phyloP scores from a whole-genome alignment of 1,140 invertebrate genomes.

The Diuraphis noxia region DNA sequence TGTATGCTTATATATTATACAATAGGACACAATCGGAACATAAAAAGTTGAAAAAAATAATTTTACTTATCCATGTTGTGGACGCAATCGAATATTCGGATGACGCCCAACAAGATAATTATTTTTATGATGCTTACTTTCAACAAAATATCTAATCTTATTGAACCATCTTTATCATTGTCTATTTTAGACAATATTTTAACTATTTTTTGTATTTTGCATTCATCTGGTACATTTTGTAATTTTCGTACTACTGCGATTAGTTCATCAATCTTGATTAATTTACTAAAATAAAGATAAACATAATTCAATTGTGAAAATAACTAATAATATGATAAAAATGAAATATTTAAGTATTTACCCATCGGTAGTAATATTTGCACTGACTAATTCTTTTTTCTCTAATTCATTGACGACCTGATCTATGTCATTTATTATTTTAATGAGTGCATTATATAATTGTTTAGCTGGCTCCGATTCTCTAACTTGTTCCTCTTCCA shows the following conservation, averaged over 20 bases:
- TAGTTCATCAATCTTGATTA: constrained; percentile 87
- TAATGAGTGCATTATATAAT: constrained; percentile 74
- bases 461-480: constrained; percentile 80
- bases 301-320: not conserved
- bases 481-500: constrained; percentile 72
- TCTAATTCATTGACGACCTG: constrained; percentile 73
- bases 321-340: constrained; percentile 32
- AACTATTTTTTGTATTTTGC: constrained; percentile 77
- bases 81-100: no score
- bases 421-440: constrained; percentile 87
- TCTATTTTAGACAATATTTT: constrained; percentile 85
- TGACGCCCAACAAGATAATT: constrained; percentile 9
- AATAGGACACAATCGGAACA: no score
- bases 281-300: constrained; percentile 65
- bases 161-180: constrained; percentile 86
- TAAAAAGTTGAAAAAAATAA: no score
- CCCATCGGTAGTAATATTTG: constrained; percentile 58
- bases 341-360: not conserved
- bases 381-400: constrained; percentile 62
- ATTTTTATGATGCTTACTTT: constrained; percentile 68
- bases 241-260: constrained; percentile 80
- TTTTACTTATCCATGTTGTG: no score
- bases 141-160: constrained; percentile 88
- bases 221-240: constrained; percentile 81
- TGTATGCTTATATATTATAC: no score